Conservation (phyloP, 2,113 vertebrate species). For the Cephalophus harveyi region DNA sequence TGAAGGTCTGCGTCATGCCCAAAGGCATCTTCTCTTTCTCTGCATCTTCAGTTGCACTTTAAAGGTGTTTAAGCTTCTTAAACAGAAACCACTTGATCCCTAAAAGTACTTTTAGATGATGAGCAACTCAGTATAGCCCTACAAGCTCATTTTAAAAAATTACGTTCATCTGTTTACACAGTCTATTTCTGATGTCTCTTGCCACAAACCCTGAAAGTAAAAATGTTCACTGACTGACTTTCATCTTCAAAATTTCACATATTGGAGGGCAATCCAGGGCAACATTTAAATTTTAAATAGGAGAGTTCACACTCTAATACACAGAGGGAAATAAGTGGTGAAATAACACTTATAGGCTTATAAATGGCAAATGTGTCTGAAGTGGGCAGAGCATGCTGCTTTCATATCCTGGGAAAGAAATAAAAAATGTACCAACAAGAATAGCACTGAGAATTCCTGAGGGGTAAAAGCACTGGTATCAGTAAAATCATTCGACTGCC, state of each 20-base stretch:
- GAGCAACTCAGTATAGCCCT: conserved; percentile 8
- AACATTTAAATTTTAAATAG: conserved; percentile 53
- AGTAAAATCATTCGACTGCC: neutral
- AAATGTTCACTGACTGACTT: conserved; percentile 50
- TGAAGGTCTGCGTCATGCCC: neutral
- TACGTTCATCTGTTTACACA: neutral
- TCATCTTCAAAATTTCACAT: conserved; percentile 64
- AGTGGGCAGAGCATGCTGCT: conserved; percentile 25
- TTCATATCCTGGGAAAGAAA: neutral
- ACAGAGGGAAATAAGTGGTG: conserved; percentile 11
- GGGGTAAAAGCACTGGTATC: neutral
- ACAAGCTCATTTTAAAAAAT: conserved; percentile 17
- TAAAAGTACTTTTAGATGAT: conserved; percentile 58
- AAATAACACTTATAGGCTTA: conserved; percentile 22
- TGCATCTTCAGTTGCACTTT: neutral
- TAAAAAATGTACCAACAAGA: conserved; percentile 25
- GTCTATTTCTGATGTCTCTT: conserved; percentile 16
- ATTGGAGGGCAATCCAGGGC: conserved; percentile 40
- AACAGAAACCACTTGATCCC: conserved; percentile 41
- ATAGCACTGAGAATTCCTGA: neutral
- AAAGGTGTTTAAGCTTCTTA: conserved; percentile 47
- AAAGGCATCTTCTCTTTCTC: neutral
- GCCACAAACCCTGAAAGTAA: neutral
- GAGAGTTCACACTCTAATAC: conserved; percentile 49
- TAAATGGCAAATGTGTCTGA: conserved; percentile 29